Base-by-base conservation (phyloP, 2,113 vertebrate species). In the Bagarius yarrelli region DNA sequence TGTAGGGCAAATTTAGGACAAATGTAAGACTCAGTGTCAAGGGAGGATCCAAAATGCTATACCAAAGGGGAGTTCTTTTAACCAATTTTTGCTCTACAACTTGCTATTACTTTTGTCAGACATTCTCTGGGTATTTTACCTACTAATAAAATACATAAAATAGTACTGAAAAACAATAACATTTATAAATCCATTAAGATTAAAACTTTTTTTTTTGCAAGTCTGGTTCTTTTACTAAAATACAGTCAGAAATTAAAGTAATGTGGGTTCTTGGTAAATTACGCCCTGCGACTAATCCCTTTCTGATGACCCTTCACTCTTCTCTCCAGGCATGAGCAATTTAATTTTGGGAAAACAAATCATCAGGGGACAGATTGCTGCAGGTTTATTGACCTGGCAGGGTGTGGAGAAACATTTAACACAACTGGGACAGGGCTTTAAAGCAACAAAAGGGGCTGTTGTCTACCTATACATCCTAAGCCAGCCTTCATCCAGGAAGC, bases 311-410 rank as follows among this genome's bases (percentile, higher is more conserved):
- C 75, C 73, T 53, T 76, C 74, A 64, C 59, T 60, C 76, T 50
- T 74, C 15, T 78, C 74, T 81, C 66, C 83, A 72, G 76, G 61
- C 83, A 83, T 85, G 78, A 87, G 84, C 76, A 70, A 89, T 88
- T 80, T 86, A 81, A 89, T 89, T 89, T 84, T 77, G 79, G 87
- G 85, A 91, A 91, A 86, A 80, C 67, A 79, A 73, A 84, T 72
- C 87, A 89, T 87, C 87, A 76, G 85, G 73, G 60, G 89, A 86
- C 85, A 89, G 87, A 92, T 86, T 89, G 86, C 70, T 81, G 27
- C 72, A 80, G 80, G 81, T 82, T 84, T 87, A 84, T 84, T 87
- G 85, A 86, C 81, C 70, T 83, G 78, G 73, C 81, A 83, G 40
- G 72, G 72, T 79, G 53, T 63, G 69, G 27, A 66, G 52, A 79